Evolutionary conservation across 2,797 vertebrate genomes (phyloP), one percentile per base, ranked within the genome.

Genomic region (Phataginus tricuspis): DNA sequence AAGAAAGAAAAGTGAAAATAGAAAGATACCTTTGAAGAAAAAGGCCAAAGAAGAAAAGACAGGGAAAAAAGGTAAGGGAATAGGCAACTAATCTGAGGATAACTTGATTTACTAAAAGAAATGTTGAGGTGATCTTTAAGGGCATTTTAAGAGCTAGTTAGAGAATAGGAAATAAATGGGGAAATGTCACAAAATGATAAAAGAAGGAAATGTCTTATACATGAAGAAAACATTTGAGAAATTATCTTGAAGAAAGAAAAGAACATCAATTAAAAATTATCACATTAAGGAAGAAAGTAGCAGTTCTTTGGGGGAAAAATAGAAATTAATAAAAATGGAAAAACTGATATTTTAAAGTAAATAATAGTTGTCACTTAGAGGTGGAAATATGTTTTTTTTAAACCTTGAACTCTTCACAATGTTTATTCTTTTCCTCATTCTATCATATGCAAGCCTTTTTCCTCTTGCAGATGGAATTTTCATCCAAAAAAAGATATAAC

Each of bases 61-160:
- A 27, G 37, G 15, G 31, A 16, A 29, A 45, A 78, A 59, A 16
- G 59, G 29, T 42, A 63, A n/a, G 16, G 15, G 11, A 71, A n/a
- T 49, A 74, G 10, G 37, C 11, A 4, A 86, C 82, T 91, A 87
- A 92, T 69, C 31, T 88, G 29, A 94, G n/a, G 91, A 89, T 86
- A 91, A 77, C 12, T 86, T 86, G 39, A 95, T 94, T 83, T 96
- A 74, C 39, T 91, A 25, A 95, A 86, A 27, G 19, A 89, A 91
- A 92, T 49, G n/a, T 15, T 74, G 25, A 72, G 10, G 27, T 88
- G n/a, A 88, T 31, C 34, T 94, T 94, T 86, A 53, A 64, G 39
- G 34, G 13, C 12, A 93, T 88, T 91, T 89, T 45, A 71, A 57
- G 86, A 71, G 29, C 68, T 59, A 89, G 13, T 86, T 86, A 59